Conservation (phyloP, 2,797 vertebrate genomes). For the Scomberomorus guttatus region DNA sequence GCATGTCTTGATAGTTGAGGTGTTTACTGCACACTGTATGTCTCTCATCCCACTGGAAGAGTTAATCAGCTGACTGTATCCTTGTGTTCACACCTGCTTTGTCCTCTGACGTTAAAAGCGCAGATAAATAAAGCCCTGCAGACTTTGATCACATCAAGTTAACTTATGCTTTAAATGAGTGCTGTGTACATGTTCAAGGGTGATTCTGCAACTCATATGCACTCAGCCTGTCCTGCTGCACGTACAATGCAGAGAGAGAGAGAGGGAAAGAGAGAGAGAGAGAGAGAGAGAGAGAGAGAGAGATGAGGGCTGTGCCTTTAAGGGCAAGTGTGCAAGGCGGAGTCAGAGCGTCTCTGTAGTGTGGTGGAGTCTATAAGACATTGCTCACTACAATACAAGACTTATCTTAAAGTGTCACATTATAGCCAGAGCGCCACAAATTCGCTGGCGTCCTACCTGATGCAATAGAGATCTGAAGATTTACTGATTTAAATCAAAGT, state of each 20-base stretch:
- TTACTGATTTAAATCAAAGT: slow-evolving; percentile 23
- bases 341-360: slow-evolving; percentile 50
- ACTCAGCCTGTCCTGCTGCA: neutral
- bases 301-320: slow-evolving; percentile 76
- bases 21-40: slow-evolving; percentile 9
- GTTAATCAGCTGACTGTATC: slow-evolving; percentile 22
- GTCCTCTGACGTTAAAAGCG: slow-evolving; percentile 12
- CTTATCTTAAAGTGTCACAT: slow-evolving; percentile 71
- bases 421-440: slow-evolving; percentile 39
- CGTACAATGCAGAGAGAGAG: neutral
- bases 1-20: neutral
- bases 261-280: neutral
- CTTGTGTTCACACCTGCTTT: slow-evolving; percentile 23
- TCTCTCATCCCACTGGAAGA: neutral
- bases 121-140: slow-evolving; percentile 24
- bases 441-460: slow-evolving; percentile 57
- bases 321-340: slow-evolving; percentile 77
- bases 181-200: slow-evolving; percentile 1
- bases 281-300: neutral
- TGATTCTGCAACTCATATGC: slow-evolving; percentile 8
- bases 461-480: slow-evolving; percentile 62
- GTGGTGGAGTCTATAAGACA: slow-evolving; percentile 75
- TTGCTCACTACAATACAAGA: slow-evolving; percentile 70
- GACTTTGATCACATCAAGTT: slow-evolving; percentile 37
- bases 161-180: slow-evolving; percentile 9